Evolutionary conservation across 2,797 vertebrate species (phyloP).

Genomic region (Mus minutoides): DNA sequence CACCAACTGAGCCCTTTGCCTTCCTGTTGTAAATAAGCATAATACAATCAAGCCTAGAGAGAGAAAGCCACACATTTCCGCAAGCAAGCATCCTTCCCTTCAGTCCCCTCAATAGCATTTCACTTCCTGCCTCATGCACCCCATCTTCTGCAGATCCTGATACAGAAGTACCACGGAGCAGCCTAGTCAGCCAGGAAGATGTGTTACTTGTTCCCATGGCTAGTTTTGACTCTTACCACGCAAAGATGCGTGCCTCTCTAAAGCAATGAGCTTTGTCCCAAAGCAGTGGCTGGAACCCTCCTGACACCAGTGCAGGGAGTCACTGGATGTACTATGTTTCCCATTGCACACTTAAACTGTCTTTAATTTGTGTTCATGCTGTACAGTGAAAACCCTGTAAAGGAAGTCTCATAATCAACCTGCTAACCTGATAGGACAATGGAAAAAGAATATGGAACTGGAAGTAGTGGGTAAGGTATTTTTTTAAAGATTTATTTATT

Average conservation of each 20-base stretch:
- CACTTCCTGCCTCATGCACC: background rate
- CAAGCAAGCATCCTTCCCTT: background rate
- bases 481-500: too few relatives aligned
- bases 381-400: background rate
- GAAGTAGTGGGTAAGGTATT: background rate
- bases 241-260: background rate
- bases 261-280: background rate
- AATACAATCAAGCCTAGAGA: background rate
- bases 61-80: background rate
- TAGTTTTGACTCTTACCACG: background rate
- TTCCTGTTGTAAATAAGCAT: background rate
- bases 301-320: background rate
- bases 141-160: background rate
- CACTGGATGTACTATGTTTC: background rate
- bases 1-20: background rate
- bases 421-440: background rate
- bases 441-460: slow-evolving; percentile 2
- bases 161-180: background rate
- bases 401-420: background rate
- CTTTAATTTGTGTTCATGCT: background rate
- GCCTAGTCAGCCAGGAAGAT: background rate
- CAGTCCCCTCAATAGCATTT: background rate
- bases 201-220: background rate
- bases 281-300: background rate
- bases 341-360: background rate